Conservation (phyloP, 1,140 invertebrate genomes). For the Phortica variegata region DNA sequence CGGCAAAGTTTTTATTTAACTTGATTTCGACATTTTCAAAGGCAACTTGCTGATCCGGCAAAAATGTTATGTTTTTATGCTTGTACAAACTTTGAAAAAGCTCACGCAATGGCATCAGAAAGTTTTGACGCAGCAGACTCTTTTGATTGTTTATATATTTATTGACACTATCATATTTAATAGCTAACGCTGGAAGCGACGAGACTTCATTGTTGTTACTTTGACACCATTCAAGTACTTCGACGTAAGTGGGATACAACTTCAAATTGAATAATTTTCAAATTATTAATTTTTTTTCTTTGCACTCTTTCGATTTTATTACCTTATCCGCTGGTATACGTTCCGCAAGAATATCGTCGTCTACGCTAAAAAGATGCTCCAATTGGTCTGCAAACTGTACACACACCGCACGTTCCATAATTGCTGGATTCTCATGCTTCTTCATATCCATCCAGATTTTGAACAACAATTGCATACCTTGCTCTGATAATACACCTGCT, state of each 20-base stretch:
- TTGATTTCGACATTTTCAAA: constrained; percentile 34
- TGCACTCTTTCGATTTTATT: too few relatives aligned
- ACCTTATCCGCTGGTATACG: background rate
- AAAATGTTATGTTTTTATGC: constrained; percentile 32
- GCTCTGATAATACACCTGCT: constrained; percentile 10
- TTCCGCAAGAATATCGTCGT: background rate
- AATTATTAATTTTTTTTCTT: too few relatives aligned
- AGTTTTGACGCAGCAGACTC: constrained; percentile 74
- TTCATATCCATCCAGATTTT: constrained; percentile 22
- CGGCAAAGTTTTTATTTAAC: constrained; percentile 30
- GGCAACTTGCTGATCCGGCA: constrained; percentile 41
- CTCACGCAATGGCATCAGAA: constrained; percentile 62
- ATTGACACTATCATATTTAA: constrained; percentile 15
- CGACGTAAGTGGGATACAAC: too few relatives aligned
- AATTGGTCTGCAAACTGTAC: constrained; percentile 12
- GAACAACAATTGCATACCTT: constrained; percentile 21
- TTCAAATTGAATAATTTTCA: background rate
- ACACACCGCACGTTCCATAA: constrained; percentile 9
- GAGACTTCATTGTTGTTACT: too few relatives aligned
- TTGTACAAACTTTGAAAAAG: constrained; percentile 36
- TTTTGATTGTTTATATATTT: constrained; percentile 81
- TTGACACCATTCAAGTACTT: too few relatives aligned
- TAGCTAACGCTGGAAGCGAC: background rate
- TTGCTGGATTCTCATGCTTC: constrained; percentile 1
- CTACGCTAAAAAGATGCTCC: background rate